These are phyloP conservation scores for Oncorhynchus gorbuscha DNA, from an alignment of 2,113 vertebrate species.

Conservation along the genomic window DNA sequence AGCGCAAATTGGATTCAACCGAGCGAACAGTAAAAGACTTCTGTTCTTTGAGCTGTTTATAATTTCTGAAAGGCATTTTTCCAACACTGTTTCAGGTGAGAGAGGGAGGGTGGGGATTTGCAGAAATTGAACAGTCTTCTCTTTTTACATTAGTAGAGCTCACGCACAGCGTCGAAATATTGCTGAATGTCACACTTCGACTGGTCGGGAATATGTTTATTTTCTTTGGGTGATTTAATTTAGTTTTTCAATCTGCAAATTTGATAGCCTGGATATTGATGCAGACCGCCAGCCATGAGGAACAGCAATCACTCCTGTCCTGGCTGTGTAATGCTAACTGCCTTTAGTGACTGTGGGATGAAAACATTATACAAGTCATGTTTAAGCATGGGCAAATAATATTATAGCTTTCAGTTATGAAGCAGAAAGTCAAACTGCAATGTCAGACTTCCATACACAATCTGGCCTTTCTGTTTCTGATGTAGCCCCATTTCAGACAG, in stretches of 20 bases:
- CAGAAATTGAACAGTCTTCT: conserved; percentile 30
- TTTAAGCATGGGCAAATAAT: too few relatives aligned
- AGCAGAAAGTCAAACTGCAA: too few relatives aligned
- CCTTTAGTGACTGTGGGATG: too few relatives aligned
- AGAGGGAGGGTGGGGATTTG: background rate
- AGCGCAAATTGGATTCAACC: conserved; percentile 42
- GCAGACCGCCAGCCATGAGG: conserved; percentile 19
- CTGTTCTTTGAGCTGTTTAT: conserved; percentile 40
- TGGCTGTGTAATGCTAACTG: too few relatives aligned
- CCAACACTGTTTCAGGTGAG: conserved; percentile 19
- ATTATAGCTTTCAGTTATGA: too few relatives aligned
- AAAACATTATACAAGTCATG: too few relatives aligned
- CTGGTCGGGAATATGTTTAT: conserved; percentile 20
- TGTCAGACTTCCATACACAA: too few relatives aligned
- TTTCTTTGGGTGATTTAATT: conserved; percentile 55
- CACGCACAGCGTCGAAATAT: conserved; percentile 29
- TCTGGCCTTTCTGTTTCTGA: too few relatives aligned
- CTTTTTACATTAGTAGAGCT: conserved; percentile 40
- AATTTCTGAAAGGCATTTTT: conserved; percentile 44
- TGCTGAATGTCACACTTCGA: conserved; percentile 43
- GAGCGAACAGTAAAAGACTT: conserved; percentile 43
- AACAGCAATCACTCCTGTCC: conserved; percentile 22
- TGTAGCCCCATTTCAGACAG: too few relatives aligned
- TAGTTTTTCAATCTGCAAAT: conserved; percentile 50
- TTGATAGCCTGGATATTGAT: conserved; percentile 50